Evolutionary conservation across 2,888 invertebrate species (phyloP).

Genomic region (Cantharis nigra): DNA sequence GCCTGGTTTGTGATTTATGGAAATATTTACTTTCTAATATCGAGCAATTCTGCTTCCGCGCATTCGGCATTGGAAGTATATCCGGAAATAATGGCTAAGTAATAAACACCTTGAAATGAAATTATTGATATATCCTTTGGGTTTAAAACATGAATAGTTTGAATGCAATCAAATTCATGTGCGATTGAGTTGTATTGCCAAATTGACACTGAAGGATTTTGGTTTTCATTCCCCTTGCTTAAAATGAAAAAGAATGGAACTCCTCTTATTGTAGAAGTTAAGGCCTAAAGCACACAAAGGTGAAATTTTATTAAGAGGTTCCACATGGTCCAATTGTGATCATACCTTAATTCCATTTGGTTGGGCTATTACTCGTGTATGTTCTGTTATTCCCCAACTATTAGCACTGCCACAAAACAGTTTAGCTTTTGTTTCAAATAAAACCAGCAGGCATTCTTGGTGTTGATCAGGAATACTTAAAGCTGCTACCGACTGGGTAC

Average conservation of each 20-base stretch:
- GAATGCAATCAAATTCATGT: conserved; percentile 39
- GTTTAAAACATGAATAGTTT: conserved; percentile 42
- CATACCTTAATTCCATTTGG: background rate
- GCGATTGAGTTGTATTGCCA: conserved; percentile 41
- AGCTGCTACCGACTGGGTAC: conserved; percentile 37
- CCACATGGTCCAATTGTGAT: no score
- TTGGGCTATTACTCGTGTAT: background rate
- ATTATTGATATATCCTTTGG: conserved; percentile 44
- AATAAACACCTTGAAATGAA: conserved; percentile 39
- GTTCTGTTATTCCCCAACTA: background rate
- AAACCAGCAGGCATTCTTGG: conserved; percentile 39
- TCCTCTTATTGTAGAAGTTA: background rate
- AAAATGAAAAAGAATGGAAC: conserved; percentile 12
- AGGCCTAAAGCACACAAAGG: background rate
- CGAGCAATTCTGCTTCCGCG: conserved; percentile 46
- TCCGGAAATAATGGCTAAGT: conserved; percentile 48
- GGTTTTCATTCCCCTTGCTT: conserved; percentile 9
- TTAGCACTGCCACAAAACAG: conserved; percentile 7
- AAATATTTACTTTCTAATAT: conserved; percentile 43
- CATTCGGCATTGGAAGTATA: conserved; percentile 42
- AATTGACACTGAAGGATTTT: conserved; percentile 40
- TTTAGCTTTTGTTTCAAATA: conserved; percentile 19
- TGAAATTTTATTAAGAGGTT: no score
- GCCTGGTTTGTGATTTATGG: conserved; percentile 1
- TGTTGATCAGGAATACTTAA: conserved; percentile 35